Base-by-base conservation (phyloP, 37 sponge, comb jelly and placozoan species). In the Bolinopsis microptera region DNA sequence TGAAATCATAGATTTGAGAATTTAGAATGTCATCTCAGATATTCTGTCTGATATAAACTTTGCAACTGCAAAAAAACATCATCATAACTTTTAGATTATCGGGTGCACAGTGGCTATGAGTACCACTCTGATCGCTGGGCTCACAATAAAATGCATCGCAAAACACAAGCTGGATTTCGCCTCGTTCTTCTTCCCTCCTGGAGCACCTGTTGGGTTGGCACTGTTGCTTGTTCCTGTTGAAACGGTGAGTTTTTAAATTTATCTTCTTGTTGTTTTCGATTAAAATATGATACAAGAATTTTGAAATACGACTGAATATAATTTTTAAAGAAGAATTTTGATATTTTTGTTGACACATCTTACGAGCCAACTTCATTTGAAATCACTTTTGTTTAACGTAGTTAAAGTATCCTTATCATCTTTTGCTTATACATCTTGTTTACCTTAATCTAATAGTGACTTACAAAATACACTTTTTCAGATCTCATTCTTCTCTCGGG, bases 131-230 rank as follows among this genome's bases (percentile, higher is more conserved):
- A 86, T 86, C 90, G 90, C 90, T 23, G 90, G 90, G 1, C 90
- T 86, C 5, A 86, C 90, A 1, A 86, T 86, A 40, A 86, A 86
- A 48, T 86, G 90, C 22, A 86, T 86, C 61, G 90, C 90, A 40
- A 86, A 86, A 40, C 90, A 86, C 90, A 86, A 86, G 90, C 90
- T 86, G 30, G 90, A 86, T 26, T 86, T 86, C 61, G 90, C 90
- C 26, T 86, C 90, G 30, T 86, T 86, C 90, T 86, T 86, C 48
- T 86, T 86, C 90, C 90, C 90, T 86, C 36, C 90, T 38, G 90
- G 90, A 26, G 90, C 90, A 22, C 90, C 90, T 39, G 61, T 86
- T 34, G 90, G 90, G 0, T 26, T 86, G 61, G 90, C 90, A 0
- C 90, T 48, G 13, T 48, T 86, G 22, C 90, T 86, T 41, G 90